Base-by-base conservation (phyloP, 2,113 vertebrate genomes). In the Pipra filicauda region DNA sequence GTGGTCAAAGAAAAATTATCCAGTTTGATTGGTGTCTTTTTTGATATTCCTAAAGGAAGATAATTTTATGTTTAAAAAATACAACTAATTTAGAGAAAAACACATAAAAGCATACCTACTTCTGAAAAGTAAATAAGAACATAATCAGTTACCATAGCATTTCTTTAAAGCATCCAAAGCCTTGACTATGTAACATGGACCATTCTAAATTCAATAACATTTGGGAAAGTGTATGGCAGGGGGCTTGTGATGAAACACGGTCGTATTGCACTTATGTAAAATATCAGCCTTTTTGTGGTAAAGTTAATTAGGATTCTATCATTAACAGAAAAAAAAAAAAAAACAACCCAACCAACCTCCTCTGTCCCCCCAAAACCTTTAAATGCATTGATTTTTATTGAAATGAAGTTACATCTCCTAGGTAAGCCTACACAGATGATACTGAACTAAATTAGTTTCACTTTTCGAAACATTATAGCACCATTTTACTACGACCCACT, bases 1-100 rank as follows among this genome's bases (percentile, higher is more conserved):
- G 59, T 33, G 10, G 67, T 95, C 91, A 95, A 86, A 73, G 58
- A 3, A 92, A 87, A 82, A 81, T 75, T 76, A 85, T 95, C 89
- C 82, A 69, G 51, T 88, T 44, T 89, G 66, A 67, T 43, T 80
- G 91, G 46, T 46, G n/a, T 33, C 3, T 80, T 35, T 83, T 89
- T 77, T 26, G 69, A 65, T 84, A 67, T 1, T 49, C 92, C 91
- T 96, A 82, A 26, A 72, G 14, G 37, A 85, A 94, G 88, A 91
- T 16, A 78, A 72, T 54, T 85, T 74, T 24, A 33, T 44, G 23
- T 80, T 64, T 81, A 17, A 88, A 64, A 82, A 85, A 67, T 43
- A 20, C 3, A 88, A 22, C 3, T n/a, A 51, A 30, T 44, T 66
- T 46, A 48, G 4, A 51, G 23, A 4, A 61, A 44, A 51, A 66